Base-by-base conservation (phyloP, 2,888 invertebrate species). In the Eupithecia subfuscata region DNA sequence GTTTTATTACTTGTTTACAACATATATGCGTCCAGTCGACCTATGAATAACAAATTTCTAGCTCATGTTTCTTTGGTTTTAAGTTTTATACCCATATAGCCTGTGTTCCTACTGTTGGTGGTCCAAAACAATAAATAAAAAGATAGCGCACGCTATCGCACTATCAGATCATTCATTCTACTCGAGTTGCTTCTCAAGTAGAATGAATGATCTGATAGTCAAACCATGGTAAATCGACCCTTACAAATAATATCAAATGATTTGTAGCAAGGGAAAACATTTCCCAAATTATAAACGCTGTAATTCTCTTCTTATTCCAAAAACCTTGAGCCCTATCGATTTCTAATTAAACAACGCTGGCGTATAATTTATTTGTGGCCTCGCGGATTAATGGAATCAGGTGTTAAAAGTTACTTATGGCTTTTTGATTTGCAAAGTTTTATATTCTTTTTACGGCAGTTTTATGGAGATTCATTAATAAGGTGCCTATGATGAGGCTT, bases 321-420 rank as follows among this genome's bases (percentile, higher is more conserved):
- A 73, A 52, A 70, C 16, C 22, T 70, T 25, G 67, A 30, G 52
- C 18, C 16, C 37, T 75, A 72, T 74, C 45, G 74, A 74, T 75
- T 74, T 75, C 25, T 72, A 71, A 78, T 78, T 74, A 74, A 71
- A 70, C 71, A 74, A 45, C 30, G 73, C 43, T 37, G 52, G 22
- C 64, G 65, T 71, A 69, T 67, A 69, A 73, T 52, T 75, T 75
- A 71, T 76, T 76, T 70, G 70, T 69, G 69, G 70, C 56, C 65
- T 25, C 56, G 60, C 40, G 67, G n/a, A 73, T 69, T 75, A 69
- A 75, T 56, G 73, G 75, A 70, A 70, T 73, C 70, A 70, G 73
- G 72, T 72, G 64, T 72, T 75, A 43, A 67, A 72, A 75, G 71
- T 75, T 56, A 9, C 60, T 69, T 63, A 56, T 25, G 68, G 48